Conservation (phyloP, 2,797 vertebrate species). For the Chrysolophus pictus region DNA sequence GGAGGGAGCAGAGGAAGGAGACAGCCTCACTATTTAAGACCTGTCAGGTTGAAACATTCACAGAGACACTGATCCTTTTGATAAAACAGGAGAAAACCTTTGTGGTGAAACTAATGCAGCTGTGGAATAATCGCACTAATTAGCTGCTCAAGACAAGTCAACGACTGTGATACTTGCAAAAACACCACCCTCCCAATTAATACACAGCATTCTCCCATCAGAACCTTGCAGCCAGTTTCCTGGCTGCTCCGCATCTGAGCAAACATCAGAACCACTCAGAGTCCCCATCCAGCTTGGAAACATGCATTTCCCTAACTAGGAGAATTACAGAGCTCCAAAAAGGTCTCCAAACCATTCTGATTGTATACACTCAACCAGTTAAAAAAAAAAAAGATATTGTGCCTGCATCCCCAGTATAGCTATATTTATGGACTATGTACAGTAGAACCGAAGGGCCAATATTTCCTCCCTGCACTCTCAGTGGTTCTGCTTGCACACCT, state of each 20-base stretch:
- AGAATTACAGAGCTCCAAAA: not conserved
- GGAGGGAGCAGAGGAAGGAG: constrained; percentile 31
- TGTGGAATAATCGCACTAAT: constrained; percentile 98
- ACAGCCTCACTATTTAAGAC: constrained; percentile 82
- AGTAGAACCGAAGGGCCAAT: not conserved
- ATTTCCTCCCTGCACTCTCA: not conserved
- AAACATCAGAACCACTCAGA: not conserved
- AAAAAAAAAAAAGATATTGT: not conserved
- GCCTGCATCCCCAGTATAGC: too few relatives aligned
- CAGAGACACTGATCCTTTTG: constrained; percentile 91
- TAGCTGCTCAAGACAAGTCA: constrained; percentile 87
- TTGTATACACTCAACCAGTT: not conserved
- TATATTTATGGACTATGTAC: not conserved
- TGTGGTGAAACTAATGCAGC: constrained; percentile 88
- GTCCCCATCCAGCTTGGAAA: not conserved
- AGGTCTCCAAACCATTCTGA: not conserved
- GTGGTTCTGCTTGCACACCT: not conserved
- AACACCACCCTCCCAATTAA: constrained; percentile 79
- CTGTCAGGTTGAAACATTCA: constrained; percentile 89
- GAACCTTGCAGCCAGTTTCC: constrained; percentile 58
- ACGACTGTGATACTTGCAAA: constrained; percentile 77
- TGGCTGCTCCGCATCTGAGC: not conserved
- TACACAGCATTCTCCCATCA: constrained; percentile 71
- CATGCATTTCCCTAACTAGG: not conserved
- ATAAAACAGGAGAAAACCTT: constrained; percentile 89